Conservation (phyloP, 2,888 invertebrate genomes). For the Protophormia terraenovae region DNA sequence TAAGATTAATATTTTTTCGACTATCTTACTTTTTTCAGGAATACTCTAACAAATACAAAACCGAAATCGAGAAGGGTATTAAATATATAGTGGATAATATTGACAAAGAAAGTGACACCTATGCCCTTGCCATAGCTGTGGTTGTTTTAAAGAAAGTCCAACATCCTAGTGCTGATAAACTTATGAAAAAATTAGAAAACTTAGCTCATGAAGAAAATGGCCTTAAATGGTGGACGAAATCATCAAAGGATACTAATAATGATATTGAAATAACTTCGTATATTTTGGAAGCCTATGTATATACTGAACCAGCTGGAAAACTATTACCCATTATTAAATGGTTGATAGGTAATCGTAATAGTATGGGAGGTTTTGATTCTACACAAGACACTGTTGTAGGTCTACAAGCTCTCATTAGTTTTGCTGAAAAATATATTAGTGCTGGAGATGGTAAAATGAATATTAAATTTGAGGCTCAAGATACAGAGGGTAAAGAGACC, state of each 20-base stretch:
- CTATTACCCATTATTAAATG: conserved; percentile 85
- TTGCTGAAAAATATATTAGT: conserved; percentile 83
- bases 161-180: conserved; percentile 86
- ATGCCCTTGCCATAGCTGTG: conserved; percentile 89
- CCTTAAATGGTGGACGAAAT: conserved; percentile 87
- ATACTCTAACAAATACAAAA: conserved; percentile 82
- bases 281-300: conserved; percentile 87
- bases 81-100: conserved; percentile 88
- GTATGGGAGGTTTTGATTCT: conserved; percentile 88
- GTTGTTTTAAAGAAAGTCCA: conserved; percentile 90
- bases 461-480: conserved; percentile 73
- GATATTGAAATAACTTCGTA: conserved; percentile 93
- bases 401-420: conserved; percentile 86
- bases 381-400: conserved; percentile 91
- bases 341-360: conserved; percentile 86
- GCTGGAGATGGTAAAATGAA: conserved; percentile 77
- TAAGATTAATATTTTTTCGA: too few species aligned
- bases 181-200: conserved; percentile 83
- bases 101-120: conserved; percentile 86
- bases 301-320: conserved; percentile 74
- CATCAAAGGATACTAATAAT: conserved; percentile 84
- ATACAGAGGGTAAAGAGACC: conserved; percentile 65
- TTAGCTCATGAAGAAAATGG: conserved; percentile 80
- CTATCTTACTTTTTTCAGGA: conserved; percentile 70
- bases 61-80: conserved; percentile 88